Conservation (phyloP, 2,888 invertebrate genomes). For the Parthenolecanium corni region DNA sequence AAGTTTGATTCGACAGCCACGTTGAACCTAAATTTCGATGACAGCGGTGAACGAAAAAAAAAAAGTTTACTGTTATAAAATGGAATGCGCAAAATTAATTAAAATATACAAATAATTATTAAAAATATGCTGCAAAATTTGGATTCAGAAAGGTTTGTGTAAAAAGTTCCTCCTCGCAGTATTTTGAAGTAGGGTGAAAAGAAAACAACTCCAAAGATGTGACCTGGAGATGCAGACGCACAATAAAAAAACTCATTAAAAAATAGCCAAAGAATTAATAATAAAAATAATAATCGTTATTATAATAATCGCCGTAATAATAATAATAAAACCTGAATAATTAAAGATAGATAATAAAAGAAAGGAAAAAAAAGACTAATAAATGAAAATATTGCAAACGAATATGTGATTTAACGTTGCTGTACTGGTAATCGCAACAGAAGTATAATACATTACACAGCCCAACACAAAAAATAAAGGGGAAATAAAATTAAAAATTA, state of each 20-base stretch:
- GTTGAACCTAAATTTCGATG: background rate
- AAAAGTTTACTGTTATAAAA: background rate
- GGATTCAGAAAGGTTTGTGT: slow-evolving; percentile 11
- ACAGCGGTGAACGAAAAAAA: background rate
- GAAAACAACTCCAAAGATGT: background rate
- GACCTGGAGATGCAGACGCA: slow-evolving; percentile 1
- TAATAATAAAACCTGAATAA: too few relatives aligned
- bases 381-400: slow-evolving; percentile 16
- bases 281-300: too few relatives aligned
- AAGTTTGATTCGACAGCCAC: too few relatives aligned
- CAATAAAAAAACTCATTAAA: background rate
- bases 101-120: background rate
- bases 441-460: slow-evolving; percentile 24
- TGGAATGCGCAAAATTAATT: background rate
- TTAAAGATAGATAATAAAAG: background rate
- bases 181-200: background rate
- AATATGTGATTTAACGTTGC: slow-evolving; percentile 26
- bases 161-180: slow-evolving; percentile 20
- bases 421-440: slow-evolving; percentile 24
- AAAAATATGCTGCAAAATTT: background rate
- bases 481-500: too few relatives aligned
- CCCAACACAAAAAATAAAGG: slow-evolving; percentile 12
- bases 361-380: slow-evolving; percentile 3
- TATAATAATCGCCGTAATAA: too few relatives aligned
- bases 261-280: background rate